Evolutionary conservation across 2,888 invertebrate genomes (phyloP), one percentile per base, ranked within the genome.

Genomic region (Nomada hirtipes): DNA sequence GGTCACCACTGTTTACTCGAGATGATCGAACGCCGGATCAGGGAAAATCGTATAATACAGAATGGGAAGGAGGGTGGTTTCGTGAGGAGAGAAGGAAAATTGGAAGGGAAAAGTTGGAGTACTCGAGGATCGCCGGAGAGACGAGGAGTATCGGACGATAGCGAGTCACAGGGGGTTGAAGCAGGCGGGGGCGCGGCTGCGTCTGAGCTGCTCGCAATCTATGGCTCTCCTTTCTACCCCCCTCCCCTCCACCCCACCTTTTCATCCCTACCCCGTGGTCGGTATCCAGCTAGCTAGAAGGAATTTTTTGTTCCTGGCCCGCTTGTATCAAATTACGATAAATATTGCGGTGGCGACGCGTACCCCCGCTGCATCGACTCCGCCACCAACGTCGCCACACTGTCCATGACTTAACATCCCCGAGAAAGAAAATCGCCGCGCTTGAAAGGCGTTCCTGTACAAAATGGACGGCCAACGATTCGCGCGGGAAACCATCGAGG

Each of bases 241-340:
- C 83, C 83, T 79, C 88, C 85, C 64, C 75, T 74, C 77, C 78
- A 78, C 77, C 87, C 83, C 83, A 82, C 88, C 87, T 67, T 79
- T 77, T 79, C 78, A 81, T 80, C 87, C 87, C 88, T 50, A 11
- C 87, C 72, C 85, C 73, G 71, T 71, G 79, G 79, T 64, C 55
- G 50, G 63, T 70, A 69, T 78, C 70, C 20, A 75, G 85, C 78
- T 79, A 68, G 88, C 88, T 88, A 79, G 86, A 86, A 86, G 89
- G 82, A 89, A 89, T 91, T 92, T 92, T 92, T 92, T 91, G 91
- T 89, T 88, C 89, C 89, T 80, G 79, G 86, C 84, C 88, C 89
- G 90, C 89, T 91, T 91, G 92, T 91, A 92, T 92, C 92, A 92
- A 92, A 92, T 92, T 92, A 92, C 92, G 89, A 92, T 92, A 92